Evolutionary conservation across 2,113 vertebrate genomes (phyloP), one percentile per base, ranked within the genome.

Genomic region (Deroptyus accipitrinus): DNA sequence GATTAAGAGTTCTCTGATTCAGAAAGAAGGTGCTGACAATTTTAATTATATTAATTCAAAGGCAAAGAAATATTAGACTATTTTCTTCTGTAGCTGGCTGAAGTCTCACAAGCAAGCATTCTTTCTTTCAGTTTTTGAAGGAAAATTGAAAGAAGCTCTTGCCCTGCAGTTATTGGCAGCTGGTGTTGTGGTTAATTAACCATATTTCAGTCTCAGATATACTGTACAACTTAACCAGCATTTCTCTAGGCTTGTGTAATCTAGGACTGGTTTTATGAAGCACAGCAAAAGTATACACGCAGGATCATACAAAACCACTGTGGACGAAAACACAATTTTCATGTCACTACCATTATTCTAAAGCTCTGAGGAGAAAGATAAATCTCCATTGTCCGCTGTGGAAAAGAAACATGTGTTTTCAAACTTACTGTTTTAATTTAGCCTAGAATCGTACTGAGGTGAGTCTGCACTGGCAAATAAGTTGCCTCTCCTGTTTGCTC

Each of bases 121-220:
- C 7, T n/a, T 91, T 91, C 67, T 78, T 74, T 87, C 59, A 85
- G 41, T 44, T 92, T 94, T 92, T 82, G 73, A 94, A 88, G 66
- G 59, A 82, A 97, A 94, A 89, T 73, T 76, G 73, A 89, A 94
- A 83, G 52, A 91, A 79, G 28, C 3, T 82, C 41, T 91, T 91
- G 46, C 88, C 91, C 94, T 91, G 54, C 41, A 93, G 90, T 67
- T 88, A 93, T 88, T 95, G 93, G 90, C 92, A 89, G 44, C n/a
- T 67, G 31, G 81, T 94, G 49, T 49, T 83, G 52, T 24, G 16
- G 77, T 91, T 94, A 95, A 91, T 82, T 94, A 85, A 73, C 80
- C 49, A 67, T 94, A 89, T 85, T 94, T 94, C 66, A 89, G 67
- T 11, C 67, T 84, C 67, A 85, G 59, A 89, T 84, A 86, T 95